Conservation (phyloP, 2,797 vertebrate genomes). For the Phrynocephalus vlangalii region DNA sequence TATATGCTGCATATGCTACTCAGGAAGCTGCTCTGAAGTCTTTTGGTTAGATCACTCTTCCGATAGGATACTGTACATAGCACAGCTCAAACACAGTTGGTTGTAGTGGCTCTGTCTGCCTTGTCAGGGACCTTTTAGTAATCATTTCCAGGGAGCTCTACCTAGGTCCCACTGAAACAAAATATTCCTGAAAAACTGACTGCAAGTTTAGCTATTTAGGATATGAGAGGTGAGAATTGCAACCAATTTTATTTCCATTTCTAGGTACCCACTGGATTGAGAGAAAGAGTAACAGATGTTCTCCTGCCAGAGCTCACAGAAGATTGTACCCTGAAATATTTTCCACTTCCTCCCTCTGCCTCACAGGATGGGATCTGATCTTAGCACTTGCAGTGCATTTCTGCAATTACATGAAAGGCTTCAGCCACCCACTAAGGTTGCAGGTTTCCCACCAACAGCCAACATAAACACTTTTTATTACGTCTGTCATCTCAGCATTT, state of each 20-base stretch:
- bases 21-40: background rate
- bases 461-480: background rate
- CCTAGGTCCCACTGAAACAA: background rate
- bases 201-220: background rate
- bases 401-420: background rate
- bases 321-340: slow-evolving; percentile 29
- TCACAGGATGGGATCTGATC: background rate
- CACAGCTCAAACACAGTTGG: background rate
- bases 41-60: background rate
- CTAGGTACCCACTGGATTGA: slow-evolving; percentile 67
- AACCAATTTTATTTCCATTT: slow-evolving; percentile 36
- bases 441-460: background rate
- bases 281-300: slow-evolving; percentile 18
- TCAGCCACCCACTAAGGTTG: background rate
- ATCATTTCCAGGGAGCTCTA: background rate
- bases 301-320: slow-evolving; percentile 39
- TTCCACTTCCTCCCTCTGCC: background rate
- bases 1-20: background rate
- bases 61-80: background rate
- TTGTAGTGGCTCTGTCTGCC: background rate
- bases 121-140: background rate
- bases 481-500: background rate
- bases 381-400: background rate
- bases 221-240: background rate
- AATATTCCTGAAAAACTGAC: background rate